These are phyloP conservation scores for Lasaia peninsularis DNA, from an alignment of 1,140 invertebrate genomes.

Conservation along the genomic window DNA sequence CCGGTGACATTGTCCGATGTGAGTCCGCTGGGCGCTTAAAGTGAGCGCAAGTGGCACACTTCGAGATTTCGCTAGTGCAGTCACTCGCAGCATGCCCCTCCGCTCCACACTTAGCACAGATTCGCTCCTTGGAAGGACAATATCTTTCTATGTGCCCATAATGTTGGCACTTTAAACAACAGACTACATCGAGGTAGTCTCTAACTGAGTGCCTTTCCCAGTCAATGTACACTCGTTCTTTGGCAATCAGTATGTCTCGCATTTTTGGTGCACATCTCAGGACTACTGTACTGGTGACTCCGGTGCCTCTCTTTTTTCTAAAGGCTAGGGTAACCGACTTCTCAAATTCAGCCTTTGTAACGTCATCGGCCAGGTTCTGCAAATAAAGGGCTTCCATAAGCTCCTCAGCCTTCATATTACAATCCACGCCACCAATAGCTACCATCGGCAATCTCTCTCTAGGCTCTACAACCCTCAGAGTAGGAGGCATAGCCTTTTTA, in stretches of 20 bases:
- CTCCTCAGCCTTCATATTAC: not conserved
- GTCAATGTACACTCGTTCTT: not conserved
- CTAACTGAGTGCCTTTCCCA: not conserved
- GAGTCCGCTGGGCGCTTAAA: no score
- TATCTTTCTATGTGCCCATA: not conserved
- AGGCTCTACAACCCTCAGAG: not conserved
- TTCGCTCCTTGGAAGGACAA: not conserved
- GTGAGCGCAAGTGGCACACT: not conserved
- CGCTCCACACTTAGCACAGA: not conserved
- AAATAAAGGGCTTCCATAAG: not conserved
- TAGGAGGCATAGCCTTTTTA: not conserved
- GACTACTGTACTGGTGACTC: not conserved
- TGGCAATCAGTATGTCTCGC: not conserved
- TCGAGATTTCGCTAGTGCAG: not conserved
- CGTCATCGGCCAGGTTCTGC: no score
- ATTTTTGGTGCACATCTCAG: not conserved
- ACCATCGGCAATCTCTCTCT: not conserved
- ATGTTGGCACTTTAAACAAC: no score
- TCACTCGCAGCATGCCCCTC: not conserved
- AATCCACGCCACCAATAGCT: not conserved
- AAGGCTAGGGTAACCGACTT: not conserved
- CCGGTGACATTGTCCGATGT: no score
- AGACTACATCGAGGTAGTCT: not conserved
- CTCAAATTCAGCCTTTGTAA: not conserved
- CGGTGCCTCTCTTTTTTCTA: no score